A percentile compares a stretch with the other conserved stretches of the same genome.
phyloP scores from a whole-genome alignment of 2,888 invertebrate genomes.

The Tetramorium bicarinatum region DNA sequence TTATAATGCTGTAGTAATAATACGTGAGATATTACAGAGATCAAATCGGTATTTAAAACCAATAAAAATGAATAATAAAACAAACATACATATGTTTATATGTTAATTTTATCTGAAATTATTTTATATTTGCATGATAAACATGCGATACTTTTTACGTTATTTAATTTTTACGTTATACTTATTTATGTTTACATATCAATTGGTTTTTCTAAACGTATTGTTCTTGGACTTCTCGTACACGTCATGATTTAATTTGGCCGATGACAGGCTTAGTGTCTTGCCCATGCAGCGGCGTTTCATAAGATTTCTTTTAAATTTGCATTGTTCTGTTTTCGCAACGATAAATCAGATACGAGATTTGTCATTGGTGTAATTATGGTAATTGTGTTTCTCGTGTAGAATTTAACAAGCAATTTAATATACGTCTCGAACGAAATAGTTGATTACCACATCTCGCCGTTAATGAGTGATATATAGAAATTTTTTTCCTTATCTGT shows the following conservation, averaged over 20 bases:
- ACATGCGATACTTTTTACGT: background rate
- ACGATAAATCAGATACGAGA: background rate
- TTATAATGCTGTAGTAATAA: background rate
- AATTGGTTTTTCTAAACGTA: background rate
- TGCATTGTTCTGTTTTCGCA: background rate
- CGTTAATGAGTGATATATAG: background rate
- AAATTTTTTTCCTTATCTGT: background rate
- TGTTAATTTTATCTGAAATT: constrained; percentile 5
- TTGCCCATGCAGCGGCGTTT: background rate
- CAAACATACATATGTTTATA: background rate
- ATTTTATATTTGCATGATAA: background rate
- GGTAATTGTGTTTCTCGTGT: background rate
- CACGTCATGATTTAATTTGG: constrained; percentile 15
- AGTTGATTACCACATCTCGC: background rate
- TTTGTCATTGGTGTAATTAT: background rate
- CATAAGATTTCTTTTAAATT: background rate
- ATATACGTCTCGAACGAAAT: background rate
- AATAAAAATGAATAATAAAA: background rate
- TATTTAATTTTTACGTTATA: background rate
- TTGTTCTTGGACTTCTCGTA: background rate
- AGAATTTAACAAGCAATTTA: background rate
- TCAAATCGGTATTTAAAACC: background rate
- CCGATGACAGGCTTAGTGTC: background rate
- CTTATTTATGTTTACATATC: background rate
- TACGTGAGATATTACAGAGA: background rate